Percentiles rank a stretch among this genome's conserved stretches.
These are phyloP conservation scores for Varanus salvator DNA, from an alignment of 2,113 vertebrate genomes.

Conservation along the genomic window DNA sequence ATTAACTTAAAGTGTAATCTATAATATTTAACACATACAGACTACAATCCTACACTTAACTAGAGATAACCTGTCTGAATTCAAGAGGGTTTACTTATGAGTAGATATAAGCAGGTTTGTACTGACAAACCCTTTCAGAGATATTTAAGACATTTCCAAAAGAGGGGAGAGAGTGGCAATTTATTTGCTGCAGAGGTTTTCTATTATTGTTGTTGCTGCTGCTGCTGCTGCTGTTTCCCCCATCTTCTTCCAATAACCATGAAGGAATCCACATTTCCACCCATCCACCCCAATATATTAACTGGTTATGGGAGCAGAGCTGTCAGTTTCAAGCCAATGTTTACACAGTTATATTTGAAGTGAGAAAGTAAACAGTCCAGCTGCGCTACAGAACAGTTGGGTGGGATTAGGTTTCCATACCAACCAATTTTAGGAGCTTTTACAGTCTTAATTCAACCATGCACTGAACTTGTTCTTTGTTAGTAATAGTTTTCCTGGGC, in stretches of 20 bases:
- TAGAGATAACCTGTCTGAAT: not conserved
- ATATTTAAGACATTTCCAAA: slow-evolving; percentile 13
- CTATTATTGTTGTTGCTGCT: not conserved
- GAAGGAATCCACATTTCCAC: slow-evolving; percentile 50
- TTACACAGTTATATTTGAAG: slow-evolving; percentile 80
- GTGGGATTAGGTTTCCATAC: slow-evolving; percentile 80
- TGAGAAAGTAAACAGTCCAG: slow-evolving; percentile 80
- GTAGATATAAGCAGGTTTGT: not conserved
- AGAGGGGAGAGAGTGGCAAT: slow-evolving; percentile 27
- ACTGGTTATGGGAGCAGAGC: slow-evolving; percentile 66
- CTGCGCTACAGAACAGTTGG: slow-evolving; percentile 71
- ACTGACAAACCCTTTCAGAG: slow-evolving; percentile 29
- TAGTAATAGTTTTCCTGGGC: slow-evolving; percentile 67
- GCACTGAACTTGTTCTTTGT: slow-evolving; percentile 76
- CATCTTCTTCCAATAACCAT: slow-evolving; percentile 28
- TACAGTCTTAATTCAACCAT: slow-evolving; percentile 77
- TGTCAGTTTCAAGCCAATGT: slow-evolving; percentile 73
- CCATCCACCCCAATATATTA: slow-evolving; percentile 63
- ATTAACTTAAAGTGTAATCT: slow-evolving; percentile 62
- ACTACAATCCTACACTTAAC: not conserved
- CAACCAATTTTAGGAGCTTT: slow-evolving; percentile 76
- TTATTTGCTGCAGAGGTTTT: slow-evolving; percentile 1
- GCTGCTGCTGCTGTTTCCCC: slow-evolving; percentile 37
- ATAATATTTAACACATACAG: slow-evolving; percentile 38
- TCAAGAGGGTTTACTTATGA: not conserved